Evolutionary conservation across 2,797 vertebrate species (phyloP).

Genomic region (Monodelphis domestica): DNA sequence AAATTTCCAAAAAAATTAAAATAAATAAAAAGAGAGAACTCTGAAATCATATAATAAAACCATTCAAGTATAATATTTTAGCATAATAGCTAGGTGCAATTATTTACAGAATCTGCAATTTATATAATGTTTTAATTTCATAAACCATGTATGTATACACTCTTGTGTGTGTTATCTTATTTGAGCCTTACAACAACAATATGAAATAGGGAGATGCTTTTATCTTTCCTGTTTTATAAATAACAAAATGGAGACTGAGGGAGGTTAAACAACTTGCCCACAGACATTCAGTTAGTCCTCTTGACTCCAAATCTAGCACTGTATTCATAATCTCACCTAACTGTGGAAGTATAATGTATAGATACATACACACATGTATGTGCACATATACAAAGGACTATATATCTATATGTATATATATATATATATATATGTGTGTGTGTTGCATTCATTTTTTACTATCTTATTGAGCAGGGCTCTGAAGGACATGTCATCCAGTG

Average conservation of each 20-base stretch:
- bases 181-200: background rate
- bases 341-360: background rate
- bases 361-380: background rate
- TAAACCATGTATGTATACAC: background rate
- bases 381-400: background rate
- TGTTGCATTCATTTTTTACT: background rate
- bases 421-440: background rate
- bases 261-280: no score
- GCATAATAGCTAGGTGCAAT: no score
- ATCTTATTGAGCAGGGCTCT: slow-evolving; percentile 27
- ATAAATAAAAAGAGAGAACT: no score
- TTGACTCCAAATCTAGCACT: background rate
- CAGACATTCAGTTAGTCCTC: background rate
- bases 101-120: no score
- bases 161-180: background rate
- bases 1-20: no score
- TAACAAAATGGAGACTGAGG: no score
- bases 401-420: background rate
- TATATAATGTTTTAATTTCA: no score
- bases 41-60: background rate
- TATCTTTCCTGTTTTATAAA: background rate
- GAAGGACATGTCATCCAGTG: slow-evolving; percentile 44
- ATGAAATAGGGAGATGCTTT: background rate
- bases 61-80: no score
- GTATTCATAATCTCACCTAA: background rate